A percentile compares a stretch with the other conserved stretches of the same genome.
phyloP scores from a whole-genome alignment of 2,797 vertebrate species.

The Parauchenoglanis punctatus region DNA sequence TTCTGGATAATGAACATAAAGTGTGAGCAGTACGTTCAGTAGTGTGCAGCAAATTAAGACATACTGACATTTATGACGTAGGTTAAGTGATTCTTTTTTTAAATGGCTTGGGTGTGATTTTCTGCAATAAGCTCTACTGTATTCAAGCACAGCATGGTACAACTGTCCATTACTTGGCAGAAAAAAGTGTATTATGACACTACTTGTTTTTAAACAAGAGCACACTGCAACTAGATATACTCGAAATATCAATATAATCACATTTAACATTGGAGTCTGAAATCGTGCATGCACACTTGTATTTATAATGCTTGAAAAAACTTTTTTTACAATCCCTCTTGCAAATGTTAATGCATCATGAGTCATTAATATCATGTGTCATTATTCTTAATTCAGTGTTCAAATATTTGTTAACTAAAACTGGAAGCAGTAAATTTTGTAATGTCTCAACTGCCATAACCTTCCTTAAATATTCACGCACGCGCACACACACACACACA shows the following conservation, averaged over 20 bases:
- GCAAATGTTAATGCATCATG: background rate
- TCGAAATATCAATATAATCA: background rate
- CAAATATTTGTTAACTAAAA: background rate
- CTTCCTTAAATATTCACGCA: background rate
- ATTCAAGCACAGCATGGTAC: background rate
- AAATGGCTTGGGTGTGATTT: background rate
- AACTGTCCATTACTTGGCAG: background rate
- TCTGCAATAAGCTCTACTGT: background rate
- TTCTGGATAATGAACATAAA: conserved; percentile 6
- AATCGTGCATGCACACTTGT: background rate
- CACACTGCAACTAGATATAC: background rate
- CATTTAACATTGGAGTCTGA: background rate
- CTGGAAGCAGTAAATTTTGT: background rate
- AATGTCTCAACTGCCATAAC: background rate
- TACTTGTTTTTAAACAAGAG: background rate
- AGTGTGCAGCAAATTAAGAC: conserved; percentile 15
- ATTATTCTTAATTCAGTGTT: background rate
- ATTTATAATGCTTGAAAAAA: background rate
- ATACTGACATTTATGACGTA: background rate
- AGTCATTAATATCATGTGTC: background rate
- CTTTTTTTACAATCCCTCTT: background rate
- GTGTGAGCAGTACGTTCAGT: background rate
- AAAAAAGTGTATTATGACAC: background rate
- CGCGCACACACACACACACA: background rate
- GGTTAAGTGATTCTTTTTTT: background rate